Conservation (phyloP, 2,113 vertebrate genomes). For the Lampris megalopsis region DNA sequence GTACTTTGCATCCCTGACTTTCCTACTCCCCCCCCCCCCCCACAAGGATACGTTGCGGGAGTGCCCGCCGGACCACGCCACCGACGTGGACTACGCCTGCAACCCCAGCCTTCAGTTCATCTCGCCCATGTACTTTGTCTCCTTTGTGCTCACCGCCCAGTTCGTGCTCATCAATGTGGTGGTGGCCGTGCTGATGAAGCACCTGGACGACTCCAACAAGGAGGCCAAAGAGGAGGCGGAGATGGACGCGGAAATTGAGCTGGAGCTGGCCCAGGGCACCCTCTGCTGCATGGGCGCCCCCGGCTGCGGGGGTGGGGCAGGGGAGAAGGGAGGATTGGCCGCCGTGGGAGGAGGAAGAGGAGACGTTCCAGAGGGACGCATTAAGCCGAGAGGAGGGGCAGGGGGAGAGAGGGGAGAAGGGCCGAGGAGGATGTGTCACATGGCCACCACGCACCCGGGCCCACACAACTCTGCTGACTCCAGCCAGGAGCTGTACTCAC, state of each 20-base stretch:
- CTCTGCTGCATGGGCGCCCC: slow-evolving; percentile 86
- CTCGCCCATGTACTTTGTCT: slow-evolving; percentile 98
- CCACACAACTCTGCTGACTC: slow-evolving; percentile 64
- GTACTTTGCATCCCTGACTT: not conserved
- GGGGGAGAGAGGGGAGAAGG: slow-evolving; percentile 65
- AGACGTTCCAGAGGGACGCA: not conserved
- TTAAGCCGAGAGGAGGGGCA: slow-evolving; percentile 42
- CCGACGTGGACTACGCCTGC: slow-evolving; percentile 89
- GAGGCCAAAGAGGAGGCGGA: slow-evolving; percentile 98
- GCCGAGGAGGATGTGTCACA: slow-evolving; percentile 53
- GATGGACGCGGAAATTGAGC: slow-evolving; percentile 97
- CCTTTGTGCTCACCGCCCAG: slow-evolving; percentile 99
- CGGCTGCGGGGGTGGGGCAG: slow-evolving; percentile 67
- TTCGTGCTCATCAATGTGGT: slow-evolving; percentile 99
- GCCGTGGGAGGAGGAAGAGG: slow-evolving; percentile 24
- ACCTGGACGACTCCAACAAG: slow-evolving; percentile 99
- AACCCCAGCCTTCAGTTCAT: slow-evolving; percentile 94
- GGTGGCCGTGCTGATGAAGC: slow-evolving; percentile 99
- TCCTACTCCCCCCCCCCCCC: slow-evolving; percentile 2
- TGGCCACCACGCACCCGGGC: slow-evolving; percentile 46
- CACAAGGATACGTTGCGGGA: slow-evolving; percentile 94
- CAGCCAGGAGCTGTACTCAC: slow-evolving; percentile 85
- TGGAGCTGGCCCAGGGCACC: slow-evolving; percentile 92
- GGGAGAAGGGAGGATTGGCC: slow-evolving; percentile 55
- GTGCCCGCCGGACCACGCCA: slow-evolving; percentile 86